Conservation (phyloP, 1,140 invertebrate genomes). For the Drosophila auraria region DNA sequence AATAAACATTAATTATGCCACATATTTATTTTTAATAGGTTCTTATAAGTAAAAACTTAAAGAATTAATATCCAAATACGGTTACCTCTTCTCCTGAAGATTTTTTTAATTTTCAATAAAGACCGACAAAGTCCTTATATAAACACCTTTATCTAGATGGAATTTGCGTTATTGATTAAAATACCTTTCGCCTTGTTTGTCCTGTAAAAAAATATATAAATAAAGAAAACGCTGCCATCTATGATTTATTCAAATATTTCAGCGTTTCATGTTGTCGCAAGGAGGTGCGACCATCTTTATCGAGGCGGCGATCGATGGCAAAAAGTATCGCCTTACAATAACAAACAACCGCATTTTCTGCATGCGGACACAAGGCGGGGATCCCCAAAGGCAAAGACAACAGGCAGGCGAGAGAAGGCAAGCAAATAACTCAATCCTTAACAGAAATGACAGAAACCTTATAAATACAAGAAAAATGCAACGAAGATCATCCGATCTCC, state of each 20-base stretch:
- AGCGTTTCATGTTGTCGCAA: constrained; percentile 47
- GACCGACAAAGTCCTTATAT: neutral
- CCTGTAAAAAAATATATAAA: neutral
- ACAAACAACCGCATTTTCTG: constrained; percentile 71
- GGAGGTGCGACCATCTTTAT: constrained; percentile 48
- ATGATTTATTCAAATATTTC: constrained; percentile 76
- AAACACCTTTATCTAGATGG: neutral
- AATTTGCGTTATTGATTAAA: constrained; percentile 20
- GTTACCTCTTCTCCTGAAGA: neutral
- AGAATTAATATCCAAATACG: too few relatives aligned
- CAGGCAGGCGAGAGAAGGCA: constrained; percentile 18
- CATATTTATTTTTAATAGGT: neutral
- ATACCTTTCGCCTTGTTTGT: constrained; percentile 9
- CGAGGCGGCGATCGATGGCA: constrained; percentile 45
- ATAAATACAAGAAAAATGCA: constrained; percentile 75
- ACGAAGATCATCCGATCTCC: constrained; percentile 67
- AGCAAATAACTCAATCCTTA: constrained; percentile 82
- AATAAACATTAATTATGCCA: neutral
- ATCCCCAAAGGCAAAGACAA: constrained; percentile 58
- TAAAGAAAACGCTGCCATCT: constrained; percentile 24
- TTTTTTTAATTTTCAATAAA: neutral
- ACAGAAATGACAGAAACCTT: constrained; percentile 81
- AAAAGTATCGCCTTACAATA: constrained; percentile 68
- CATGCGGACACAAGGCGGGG: constrained; percentile 51
- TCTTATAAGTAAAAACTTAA: neutral